These are phyloP conservation scores for Ceyx melanurus DNA, from an alignment of 2,113 vertebrate species.

Conservation along the genomic window DNA sequence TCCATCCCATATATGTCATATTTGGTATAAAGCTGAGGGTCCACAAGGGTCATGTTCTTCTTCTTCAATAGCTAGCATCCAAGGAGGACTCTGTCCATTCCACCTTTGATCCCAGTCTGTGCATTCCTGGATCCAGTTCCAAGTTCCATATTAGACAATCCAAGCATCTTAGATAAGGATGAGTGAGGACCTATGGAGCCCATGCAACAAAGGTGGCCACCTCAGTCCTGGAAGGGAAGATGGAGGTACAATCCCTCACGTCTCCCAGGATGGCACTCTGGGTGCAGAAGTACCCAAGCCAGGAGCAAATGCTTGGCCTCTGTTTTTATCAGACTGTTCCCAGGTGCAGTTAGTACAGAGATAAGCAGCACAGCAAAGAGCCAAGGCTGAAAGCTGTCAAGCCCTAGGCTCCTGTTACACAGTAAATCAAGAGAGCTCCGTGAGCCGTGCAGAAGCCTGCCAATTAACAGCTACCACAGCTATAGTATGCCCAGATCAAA, in stretches of 20 bases:
- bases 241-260: neutral
- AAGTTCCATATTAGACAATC: no score
- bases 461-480: neutral
- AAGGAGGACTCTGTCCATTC: no score
- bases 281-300: rapidly evolving
- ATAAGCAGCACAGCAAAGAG: neutral
- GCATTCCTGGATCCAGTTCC: no score
- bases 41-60: no score
- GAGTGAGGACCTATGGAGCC: neutral
- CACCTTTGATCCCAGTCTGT: no score
- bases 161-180: neutral
- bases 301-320: rapidly evolving
- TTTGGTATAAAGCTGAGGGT: no score
- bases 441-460: rapidly evolving
- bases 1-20: no score
- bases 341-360: neutral
- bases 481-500: neutral
- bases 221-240: neutral
- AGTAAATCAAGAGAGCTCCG: neutral
- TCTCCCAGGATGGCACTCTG: neutral
- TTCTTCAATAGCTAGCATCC: no score
- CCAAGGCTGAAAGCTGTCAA: neutral
- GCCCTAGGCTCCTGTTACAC: neutral
- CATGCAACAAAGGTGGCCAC: neutral
- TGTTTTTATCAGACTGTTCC: slow-evolving; percentile 35